Percentiles rank a stretch among this genome's conserved stretches.
Evolutionary conservation across 2,888 invertebrate species (phyloP).

Genomic region (Nomada flava): DNA sequence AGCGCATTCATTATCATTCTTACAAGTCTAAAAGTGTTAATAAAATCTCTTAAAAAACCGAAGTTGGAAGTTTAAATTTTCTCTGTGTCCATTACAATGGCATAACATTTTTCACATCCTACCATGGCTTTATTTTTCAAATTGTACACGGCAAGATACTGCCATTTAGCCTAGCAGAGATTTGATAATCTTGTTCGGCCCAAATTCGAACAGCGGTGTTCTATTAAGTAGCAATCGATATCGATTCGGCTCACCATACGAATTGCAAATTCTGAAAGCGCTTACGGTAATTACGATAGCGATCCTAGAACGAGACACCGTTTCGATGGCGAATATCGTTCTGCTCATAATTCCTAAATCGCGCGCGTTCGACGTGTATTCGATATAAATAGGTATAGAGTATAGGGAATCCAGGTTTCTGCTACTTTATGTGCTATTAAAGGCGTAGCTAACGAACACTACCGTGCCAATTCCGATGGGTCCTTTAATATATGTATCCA

Average conservation of each 20-base stretch:
- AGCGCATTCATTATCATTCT: too few species aligned
- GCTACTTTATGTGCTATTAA: neutral
- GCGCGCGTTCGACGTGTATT: neutral
- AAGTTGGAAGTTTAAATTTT: too few species aligned
- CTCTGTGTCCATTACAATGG: too few species aligned
- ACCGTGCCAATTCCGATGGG: neutral
- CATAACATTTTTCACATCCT: too few species aligned
- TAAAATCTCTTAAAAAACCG: too few species aligned
- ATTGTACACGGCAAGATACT: neutral
- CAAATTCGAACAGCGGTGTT: slow-evolving; percentile 16
- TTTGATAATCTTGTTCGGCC: slow-evolving; percentile 36
- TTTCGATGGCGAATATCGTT: slow-evolving; percentile 22
- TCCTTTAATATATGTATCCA: neutral
- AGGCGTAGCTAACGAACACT: neutral
- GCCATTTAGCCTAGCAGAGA: neutral
- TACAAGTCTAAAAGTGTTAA: too few species aligned
- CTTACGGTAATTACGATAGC: slow-evolving; percentile 45
- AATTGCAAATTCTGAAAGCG: slow-evolving; percentile 53
- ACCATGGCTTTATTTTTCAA: neutral
- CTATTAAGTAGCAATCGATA: slow-evolving; percentile 54
- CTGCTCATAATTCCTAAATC: slow-evolving; percentile 21
- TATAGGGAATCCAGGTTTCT: neutral
- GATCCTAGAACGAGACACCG: slow-evolving; percentile 27
- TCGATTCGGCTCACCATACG: slow-evolving; percentile 27
- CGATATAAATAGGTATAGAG: neutral